Percentiles rank a stretch among this genome's conserved stretches.
These are phyloP conservation scores for Lycophotia porphyrea DNA, from an alignment of 2,888 invertebrate genomes.

Conservation along the genomic window DNA sequence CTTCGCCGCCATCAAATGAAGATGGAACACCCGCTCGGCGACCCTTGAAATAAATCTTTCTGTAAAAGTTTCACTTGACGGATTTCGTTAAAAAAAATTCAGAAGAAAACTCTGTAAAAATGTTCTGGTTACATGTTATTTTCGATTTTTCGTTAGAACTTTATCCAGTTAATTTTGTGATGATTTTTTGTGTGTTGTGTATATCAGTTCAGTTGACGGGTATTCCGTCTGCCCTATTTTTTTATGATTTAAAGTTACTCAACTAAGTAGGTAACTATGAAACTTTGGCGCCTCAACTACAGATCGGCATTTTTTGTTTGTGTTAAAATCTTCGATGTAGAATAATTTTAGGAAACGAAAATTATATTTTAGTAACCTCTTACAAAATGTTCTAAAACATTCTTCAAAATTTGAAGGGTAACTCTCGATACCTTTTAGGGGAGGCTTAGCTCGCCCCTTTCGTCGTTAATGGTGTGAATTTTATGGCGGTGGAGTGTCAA, in stretches of 20 bases:
- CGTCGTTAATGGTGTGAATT: conserved; percentile 61
- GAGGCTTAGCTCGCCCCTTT: conserved; percentile 49
- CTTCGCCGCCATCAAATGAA: conserved; percentile 72
- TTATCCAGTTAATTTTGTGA: conserved; percentile 28
- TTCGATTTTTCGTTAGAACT: conserved; percentile 38
- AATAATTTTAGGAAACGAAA: conserved; percentile 14
- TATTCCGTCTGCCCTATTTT: conserved; percentile 12
- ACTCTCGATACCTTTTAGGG: conserved; percentile 53
- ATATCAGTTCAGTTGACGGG: conserved; percentile 21
- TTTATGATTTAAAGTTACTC: conserved; percentile 1
- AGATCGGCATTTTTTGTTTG: neutral
- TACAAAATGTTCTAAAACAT: conserved; percentile 47
- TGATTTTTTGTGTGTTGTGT: conserved; percentile 16
- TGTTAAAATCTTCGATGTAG: neutral
- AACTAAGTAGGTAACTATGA: neutral
- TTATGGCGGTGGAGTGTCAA: conserved; percentile 58
- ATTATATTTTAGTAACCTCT: conserved; percentile 20
- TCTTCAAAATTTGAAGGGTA: conserved; percentile 54
- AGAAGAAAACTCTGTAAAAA: conserved; percentile 48
- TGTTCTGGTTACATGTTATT: conserved; percentile 49
- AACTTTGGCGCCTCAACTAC: neutral
- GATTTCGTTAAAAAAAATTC: conserved; percentile 56
- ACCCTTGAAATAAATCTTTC: conserved; percentile 71
- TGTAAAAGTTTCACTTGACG: conserved; percentile 60
- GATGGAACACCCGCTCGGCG: conserved; percentile 71